A percentile compares a stretch with the other conserved stretches of the same genome.
Evolutionary conservation across 2,888 invertebrate genomes (phyloP).

Genomic region (Stegophylla sp.): DNA sequence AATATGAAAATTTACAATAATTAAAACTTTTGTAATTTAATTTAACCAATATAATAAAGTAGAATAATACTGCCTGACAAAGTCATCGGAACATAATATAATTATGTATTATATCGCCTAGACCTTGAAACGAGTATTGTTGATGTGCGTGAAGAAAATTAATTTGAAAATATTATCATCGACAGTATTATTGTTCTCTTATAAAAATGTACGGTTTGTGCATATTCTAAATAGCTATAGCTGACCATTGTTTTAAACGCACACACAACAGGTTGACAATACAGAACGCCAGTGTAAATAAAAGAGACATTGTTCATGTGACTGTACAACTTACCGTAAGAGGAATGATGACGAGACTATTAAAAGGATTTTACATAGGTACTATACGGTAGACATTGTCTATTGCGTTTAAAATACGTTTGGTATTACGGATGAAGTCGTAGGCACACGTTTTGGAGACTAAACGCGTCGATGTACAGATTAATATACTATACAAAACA

Average conservation of each 20-base stretch:
- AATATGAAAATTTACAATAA: neutral
- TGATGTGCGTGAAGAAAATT: slow-evolving; percentile 27
- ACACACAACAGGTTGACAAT: neutral
- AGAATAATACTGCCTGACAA: neutral
- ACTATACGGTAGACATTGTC: too few relatives aligned
- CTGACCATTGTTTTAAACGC: neutral
- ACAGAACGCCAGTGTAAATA: neutral
- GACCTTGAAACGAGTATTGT: slow-evolving; percentile 44
- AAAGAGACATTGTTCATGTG: neutral
- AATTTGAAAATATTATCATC: slow-evolving; percentile 20
- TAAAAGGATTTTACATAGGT: too few relatives aligned
- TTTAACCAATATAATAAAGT: neutral
- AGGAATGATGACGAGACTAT: neutral
- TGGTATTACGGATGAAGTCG: too few relatives aligned
- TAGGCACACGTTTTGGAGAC: too few relatives aligned
- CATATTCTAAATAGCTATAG: neutral
- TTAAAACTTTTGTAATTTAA: slow-evolving; percentile 1
- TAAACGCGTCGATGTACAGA: too few relatives aligned
- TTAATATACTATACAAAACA: too few relatives aligned
- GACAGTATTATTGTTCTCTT: slow-evolving; percentile 1
- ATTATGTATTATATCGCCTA: slow-evolving; percentile 7
- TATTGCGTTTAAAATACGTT: too few relatives aligned
- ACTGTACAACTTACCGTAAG: neutral
- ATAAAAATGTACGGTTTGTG: slow-evolving; percentile 13
- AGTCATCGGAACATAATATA: neutral